Percentiles rank a stretch among this genome's conserved stretches.
phyloP scores from a whole-genome alignment of 2,797 vertebrate genomes.

The Chaetophractus vellerosus region DNA sequence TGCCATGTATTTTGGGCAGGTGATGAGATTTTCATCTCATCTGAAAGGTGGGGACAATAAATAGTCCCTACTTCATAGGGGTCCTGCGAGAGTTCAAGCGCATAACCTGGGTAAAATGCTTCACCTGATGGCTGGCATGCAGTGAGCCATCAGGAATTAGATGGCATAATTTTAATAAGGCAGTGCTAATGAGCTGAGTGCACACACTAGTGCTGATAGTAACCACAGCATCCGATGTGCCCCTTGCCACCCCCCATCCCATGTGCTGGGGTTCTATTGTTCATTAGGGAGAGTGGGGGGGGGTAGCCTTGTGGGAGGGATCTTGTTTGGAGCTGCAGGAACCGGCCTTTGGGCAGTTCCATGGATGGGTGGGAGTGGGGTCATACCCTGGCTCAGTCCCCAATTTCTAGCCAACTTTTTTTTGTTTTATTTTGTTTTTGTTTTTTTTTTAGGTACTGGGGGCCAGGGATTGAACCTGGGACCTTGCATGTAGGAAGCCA shows the following conservation, averaged over 20 bases:
- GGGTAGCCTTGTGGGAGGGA: not conserved
- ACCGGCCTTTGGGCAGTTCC: no score
- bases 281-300: not conserved
- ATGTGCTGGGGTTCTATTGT: not conserved
- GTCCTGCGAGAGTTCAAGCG: not conserved
- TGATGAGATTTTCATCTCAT: conserved; percentile 12
- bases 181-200: not conserved
- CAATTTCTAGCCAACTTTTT: not conserved
- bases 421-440: no score
- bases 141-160: not conserved
- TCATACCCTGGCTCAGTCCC: not conserved
- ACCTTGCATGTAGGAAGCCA: no score
- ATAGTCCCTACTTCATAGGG: not conserved
- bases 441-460: no score
- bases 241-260: not conserved
- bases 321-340: not conserved
- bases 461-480: no score
- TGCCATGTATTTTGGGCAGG: not conserved
- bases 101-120: not conserved
- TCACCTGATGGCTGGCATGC: not conserved
- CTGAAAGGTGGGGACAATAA: not conserved
- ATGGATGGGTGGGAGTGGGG: not conserved
- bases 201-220: not conserved
- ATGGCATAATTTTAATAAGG: not conserved
- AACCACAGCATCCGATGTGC: not conserved